These are phyloP conservation scores for Phyllopteryx taeniolatus DNA, from an alignment of 2,113 vertebrate species.

Conservation along the genomic window DNA sequence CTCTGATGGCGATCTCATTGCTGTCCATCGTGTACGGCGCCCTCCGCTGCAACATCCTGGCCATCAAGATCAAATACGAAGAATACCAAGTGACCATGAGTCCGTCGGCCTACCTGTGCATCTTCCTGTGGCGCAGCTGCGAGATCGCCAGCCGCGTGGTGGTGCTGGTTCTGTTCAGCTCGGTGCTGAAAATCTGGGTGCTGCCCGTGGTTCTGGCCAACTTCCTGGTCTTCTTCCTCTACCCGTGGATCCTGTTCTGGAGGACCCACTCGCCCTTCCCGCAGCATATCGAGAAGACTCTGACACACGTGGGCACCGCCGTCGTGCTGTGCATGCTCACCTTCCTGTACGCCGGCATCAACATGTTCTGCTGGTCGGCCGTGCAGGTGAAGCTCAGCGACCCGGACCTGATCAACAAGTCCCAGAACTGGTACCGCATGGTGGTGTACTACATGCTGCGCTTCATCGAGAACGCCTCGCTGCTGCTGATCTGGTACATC, in stretches of 20 bases:
- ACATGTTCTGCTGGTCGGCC: constrained; percentile 98
- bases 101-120: constrained; percentile 86
- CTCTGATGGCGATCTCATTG: constrained; percentile 89
- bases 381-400: constrained; percentile 88
- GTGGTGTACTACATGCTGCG: constrained; percentile 86
- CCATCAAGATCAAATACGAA: constrained; percentile 96
- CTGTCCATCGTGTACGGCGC: constrained; percentile 96
- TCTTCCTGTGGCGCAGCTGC: constrained; percentile 94
- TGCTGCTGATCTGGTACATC: constrained; percentile 88
- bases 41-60: constrained; percentile 94
- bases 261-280: constrained; percentile 88
- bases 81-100: constrained; percentile 87
- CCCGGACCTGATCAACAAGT: constrained; percentile 92
- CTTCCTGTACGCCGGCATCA: constrained; percentile 93
- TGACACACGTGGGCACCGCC: constrained; percentile 87
- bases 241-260: constrained; percentile 93
- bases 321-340: constrained; percentile 90
- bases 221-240: constrained; percentile 86
- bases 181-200: constrained; percentile 87
- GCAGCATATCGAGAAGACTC: constrained; percentile 91
- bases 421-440: constrained; percentile 88
- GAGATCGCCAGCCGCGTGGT: constrained; percentile 91
- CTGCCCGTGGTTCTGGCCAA: constrained; percentile 81
- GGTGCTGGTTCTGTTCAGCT: constrained; percentile 92
- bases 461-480: constrained; percentile 88